Evolutionary conservation across 2,797 vertebrate species (phyloP).

Genomic region (Ispidina picta): DNA sequence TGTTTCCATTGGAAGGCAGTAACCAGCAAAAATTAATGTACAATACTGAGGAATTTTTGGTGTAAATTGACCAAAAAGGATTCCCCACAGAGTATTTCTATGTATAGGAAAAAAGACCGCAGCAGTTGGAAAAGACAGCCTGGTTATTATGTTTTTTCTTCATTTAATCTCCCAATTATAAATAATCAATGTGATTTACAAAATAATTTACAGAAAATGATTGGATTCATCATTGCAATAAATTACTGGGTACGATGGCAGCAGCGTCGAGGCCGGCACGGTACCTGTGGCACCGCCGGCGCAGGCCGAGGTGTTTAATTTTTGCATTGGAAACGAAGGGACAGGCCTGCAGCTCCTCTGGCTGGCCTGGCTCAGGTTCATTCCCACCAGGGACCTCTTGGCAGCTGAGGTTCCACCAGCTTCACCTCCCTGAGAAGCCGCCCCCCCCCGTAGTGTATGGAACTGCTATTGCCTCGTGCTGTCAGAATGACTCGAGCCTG

Average conservation of each 20-base stretch:
- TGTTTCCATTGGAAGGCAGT: slow-evolving; percentile 66
- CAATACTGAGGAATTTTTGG: slow-evolving; percentile 7
- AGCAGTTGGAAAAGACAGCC: slow-evolving; percentile 43
- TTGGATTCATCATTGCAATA: slow-evolving; percentile 63
- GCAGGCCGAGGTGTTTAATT: not conserved
- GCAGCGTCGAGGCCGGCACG: not conserved
- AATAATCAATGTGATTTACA: slow-evolving; percentile 72
- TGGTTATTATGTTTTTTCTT: not conserved
- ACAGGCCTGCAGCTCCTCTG: not conserved
- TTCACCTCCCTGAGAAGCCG: not conserved
- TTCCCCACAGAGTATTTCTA: slow-evolving; percentile 35
- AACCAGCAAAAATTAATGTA: slow-evolving; percentile 61
- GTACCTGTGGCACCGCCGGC: not conserved
- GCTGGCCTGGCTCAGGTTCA: not conserved
- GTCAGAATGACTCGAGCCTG: not conserved
- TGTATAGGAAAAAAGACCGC: not conserved
- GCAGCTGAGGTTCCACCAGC: not conserved
- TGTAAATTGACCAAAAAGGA: slow-evolving; percentile 28
- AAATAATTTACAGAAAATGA: slow-evolving; percentile 67
- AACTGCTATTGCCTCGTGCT: not conserved
- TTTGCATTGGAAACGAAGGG: not conserved
- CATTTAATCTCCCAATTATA: slow-evolving; percentile 66
- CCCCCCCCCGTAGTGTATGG: not conserved
- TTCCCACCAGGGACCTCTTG: not conserved
- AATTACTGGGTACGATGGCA: slow-evolving; percentile 59